Evolutionary conservation across 2,797 vertebrate genomes (phyloP).

Genomic region (Graptemys geographica): DNA sequence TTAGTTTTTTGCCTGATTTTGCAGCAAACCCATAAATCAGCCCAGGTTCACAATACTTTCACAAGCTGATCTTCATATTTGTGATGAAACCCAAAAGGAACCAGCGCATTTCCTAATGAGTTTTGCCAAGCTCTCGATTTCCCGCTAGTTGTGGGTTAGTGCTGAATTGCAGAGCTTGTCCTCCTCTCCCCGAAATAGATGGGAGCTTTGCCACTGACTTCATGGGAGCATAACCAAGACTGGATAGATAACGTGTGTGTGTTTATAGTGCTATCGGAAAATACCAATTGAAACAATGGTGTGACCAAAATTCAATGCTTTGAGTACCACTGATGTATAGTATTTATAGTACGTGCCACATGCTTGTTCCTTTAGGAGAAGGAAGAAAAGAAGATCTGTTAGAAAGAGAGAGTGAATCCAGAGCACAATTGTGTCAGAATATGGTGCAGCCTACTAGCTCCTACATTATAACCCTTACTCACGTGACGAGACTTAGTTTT

Average conservation of each 20-base stretch:
- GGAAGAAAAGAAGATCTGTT: not conserved
- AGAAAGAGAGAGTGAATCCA: not conserved
- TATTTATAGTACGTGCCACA: not conserved
- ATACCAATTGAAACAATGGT: not conserved
- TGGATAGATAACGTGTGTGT: not conserved
- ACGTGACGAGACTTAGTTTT: not conserved
- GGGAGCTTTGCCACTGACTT: not conserved
- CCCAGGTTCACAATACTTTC: not conserved
- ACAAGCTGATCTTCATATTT: not conserved
- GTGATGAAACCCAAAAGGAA: not conserved
- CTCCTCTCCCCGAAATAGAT: not conserved
- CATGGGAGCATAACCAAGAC: not conserved
- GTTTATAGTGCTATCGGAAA: not conserved
- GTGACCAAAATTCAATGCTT: not conserved
- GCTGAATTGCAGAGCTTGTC: not conserved
- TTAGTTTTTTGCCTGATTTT: slow-evolving; percentile 1
- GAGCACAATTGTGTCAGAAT: not conserved
- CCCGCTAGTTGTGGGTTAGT: not conserved
- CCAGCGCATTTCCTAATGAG: not conserved
- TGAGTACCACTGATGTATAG: not conserved
- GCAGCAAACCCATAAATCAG: not conserved
- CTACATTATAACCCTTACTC: not conserved
- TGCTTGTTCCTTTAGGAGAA: not conserved
- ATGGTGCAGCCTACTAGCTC: not conserved
- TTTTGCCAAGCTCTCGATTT: not conserved